phyloP scores from a whole-genome alignment of 2,888 invertebrate genomes.

The Lagria hirta region DNA sequence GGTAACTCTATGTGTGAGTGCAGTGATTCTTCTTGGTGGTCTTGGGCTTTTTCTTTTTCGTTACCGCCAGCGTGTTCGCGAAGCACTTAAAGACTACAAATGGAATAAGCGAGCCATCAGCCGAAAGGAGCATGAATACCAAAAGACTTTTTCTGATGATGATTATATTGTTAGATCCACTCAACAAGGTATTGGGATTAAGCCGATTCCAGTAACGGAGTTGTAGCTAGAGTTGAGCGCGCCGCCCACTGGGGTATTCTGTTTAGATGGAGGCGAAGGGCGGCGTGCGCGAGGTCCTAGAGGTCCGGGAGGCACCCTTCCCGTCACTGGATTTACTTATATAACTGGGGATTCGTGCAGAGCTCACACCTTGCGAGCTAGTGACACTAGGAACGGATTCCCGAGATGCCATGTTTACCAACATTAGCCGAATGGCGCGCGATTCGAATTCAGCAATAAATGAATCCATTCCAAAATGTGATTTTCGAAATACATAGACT shows the following conservation, averaged over 20 bases:
- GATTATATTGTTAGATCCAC: constrained; percentile 76
- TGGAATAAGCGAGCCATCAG: constrained; percentile 73
- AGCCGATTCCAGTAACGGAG: constrained; percentile 86
- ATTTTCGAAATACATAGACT: constrained; percentile 50
- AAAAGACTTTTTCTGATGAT: constrained; percentile 86
- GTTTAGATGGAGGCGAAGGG: constrained; percentile 59
- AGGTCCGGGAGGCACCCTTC: constrained; percentile 63
- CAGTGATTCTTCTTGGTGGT: constrained; percentile 71
- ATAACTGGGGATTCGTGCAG: constrained; percentile 68
- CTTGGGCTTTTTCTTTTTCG: constrained; percentile 74
- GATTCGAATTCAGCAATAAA: constrained; percentile 43
- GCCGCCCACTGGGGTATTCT: constrained; percentile 76
- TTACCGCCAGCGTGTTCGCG: constrained; percentile 78
- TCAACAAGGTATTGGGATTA: constrained; percentile 59
- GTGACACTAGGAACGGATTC: constrained; percentile 49
- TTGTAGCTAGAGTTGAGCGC: constrained; percentile 96
- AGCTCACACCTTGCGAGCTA: constrained; percentile 54
- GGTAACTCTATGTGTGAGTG: constrained; percentile 72
- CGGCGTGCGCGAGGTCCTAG: constrained; percentile 55
- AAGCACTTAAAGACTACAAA: constrained; percentile 79
- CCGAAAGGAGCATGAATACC: constrained; percentile 84
- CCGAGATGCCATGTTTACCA: constrained; percentile 49
- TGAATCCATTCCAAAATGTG: constrained; percentile 57
- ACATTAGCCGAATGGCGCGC: constrained; percentile 38
- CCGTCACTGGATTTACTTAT: constrained; percentile 76